phyloP scores from a whole-genome alignment of 2,888 invertebrate genomes.

The Pyrochroa serraticornis region DNA sequence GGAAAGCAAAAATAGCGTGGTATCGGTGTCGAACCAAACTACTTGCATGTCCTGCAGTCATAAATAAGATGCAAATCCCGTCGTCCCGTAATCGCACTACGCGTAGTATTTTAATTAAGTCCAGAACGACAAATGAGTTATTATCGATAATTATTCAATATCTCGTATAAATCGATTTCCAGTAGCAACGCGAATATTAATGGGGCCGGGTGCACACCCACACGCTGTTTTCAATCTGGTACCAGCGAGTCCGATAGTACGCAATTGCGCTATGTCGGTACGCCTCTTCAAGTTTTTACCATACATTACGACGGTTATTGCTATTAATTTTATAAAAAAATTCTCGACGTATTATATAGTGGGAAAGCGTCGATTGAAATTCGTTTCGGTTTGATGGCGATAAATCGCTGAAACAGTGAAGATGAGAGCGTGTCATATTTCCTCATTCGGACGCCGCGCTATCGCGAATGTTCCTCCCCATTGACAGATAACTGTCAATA shows the following conservation, averaged over 20 bases:
- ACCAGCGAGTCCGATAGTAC: background rate
- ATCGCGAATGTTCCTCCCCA: slow-evolving; percentile 43
- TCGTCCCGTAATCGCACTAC: slow-evolving; percentile 19
- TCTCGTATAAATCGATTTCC: slow-evolving; percentile 42
- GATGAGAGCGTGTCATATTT: slow-evolving; percentile 14
- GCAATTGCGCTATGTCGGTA: no score
- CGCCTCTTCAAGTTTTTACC: no score
- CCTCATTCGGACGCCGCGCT: slow-evolving; percentile 17
- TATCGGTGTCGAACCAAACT: slow-evolving; percentile 23
- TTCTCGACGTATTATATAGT: no score
- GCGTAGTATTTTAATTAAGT: slow-evolving; percentile 44
- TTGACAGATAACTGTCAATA: slow-evolving; percentile 56
- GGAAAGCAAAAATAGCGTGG: slow-evolving; percentile 14
- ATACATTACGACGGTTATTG: no score
- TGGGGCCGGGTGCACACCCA: slow-evolving; percentile 17
- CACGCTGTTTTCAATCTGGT: slow-evolving; percentile 9
- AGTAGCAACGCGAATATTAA: slow-evolving; percentile 35
- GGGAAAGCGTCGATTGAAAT: no score
- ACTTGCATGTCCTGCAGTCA: slow-evolving; percentile 24
- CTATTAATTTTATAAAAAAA: no score
- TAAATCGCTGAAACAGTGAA: background rate
- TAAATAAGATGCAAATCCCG: slow-evolving; percentile 22
- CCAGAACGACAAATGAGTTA: slow-evolving; percentile 43
- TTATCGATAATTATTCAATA: slow-evolving; percentile 47
- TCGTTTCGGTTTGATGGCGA: no score